These are phyloP conservation scores for Leucopsar rothschildi DNA, from an alignment of 2,113 vertebrate genomes.

Conservation along the genomic window DNA sequence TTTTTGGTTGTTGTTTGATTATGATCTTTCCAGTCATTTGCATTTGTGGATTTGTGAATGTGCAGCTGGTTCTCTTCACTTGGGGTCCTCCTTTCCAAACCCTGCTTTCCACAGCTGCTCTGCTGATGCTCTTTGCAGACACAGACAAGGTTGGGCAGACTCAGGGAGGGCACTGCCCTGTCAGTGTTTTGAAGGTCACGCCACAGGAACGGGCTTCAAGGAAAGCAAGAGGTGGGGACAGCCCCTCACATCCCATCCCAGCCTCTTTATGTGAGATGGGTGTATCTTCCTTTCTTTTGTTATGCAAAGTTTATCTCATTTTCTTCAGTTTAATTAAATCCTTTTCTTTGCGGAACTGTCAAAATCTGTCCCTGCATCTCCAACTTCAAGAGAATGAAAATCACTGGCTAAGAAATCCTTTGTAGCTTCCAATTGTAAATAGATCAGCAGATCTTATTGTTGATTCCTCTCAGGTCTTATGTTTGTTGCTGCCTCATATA, in stretches of 20 bases:
- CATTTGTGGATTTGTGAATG: neutral
- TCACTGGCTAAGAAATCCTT: constrained; percentile 10
- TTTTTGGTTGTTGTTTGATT: neutral
- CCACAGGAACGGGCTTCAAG: neutral
- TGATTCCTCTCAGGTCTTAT: neutral
- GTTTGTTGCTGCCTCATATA: neutral
- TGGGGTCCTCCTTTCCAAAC: neutral
- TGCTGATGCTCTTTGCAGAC: neutral
- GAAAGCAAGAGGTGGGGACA: neutral
- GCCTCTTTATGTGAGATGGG: neutral
- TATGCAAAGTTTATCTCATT: constrained; percentile 46
- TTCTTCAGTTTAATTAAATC: constrained; percentile 55
- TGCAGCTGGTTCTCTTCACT: neutral
- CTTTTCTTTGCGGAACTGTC: constrained; percentile 15
- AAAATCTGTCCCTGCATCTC: constrained; percentile 22
- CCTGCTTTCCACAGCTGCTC: neutral
- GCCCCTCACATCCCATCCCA: neutral
- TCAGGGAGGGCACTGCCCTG: neutral
- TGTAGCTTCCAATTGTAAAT: neutral
- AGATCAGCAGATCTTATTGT: neutral
- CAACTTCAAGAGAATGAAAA: constrained; percentile 33
- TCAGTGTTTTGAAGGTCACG: neutral
- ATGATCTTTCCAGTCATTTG: neutral
- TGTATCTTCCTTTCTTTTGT: constrained; percentile 5
- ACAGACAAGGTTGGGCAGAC: neutral